phyloP scores from a whole-genome alignment of 2,113 vertebrate genomes.

The Pipra filicauda region DNA sequence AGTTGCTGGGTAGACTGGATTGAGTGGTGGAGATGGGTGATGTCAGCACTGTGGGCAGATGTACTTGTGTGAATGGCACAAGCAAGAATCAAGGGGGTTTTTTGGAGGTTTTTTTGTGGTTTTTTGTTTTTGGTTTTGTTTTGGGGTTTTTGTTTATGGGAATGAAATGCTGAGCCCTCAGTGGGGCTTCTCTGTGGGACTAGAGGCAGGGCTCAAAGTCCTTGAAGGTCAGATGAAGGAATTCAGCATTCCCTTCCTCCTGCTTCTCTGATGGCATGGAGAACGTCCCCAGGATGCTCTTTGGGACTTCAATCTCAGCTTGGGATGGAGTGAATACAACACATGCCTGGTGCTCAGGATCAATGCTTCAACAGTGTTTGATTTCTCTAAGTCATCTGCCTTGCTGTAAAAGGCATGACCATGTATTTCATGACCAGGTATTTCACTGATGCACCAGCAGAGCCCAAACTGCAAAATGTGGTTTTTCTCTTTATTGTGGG shows the following conservation, averaged over 20 bases:
- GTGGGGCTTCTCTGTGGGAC: neutral
- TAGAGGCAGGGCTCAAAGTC: neutral
- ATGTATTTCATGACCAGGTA: neutral
- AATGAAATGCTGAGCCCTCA: neutral
- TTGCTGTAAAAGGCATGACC: neutral
- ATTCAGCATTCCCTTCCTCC: neutral
- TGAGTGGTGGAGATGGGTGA: neutral
- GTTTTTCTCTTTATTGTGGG: neutral
- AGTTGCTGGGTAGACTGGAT: neutral
- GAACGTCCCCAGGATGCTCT: neutral
- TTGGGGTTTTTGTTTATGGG: neutral
- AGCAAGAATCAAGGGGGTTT: neutral
- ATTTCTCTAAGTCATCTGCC: neutral
- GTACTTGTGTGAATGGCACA: neutral
- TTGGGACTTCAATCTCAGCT: neutral
- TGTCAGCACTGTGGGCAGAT: neutral
- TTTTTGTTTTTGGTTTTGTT: neutral
- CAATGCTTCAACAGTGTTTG: too few species aligned
- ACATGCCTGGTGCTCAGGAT: fast-evolving
- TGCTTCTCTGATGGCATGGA: neutral
- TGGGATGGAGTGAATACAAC: neutral
- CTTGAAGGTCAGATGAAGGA: neutral
- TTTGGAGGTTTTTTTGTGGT: neutral
- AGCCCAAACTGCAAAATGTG: fast-evolving
- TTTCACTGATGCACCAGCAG: neutral